Evolutionary conservation across 1,140 invertebrate species (phyloP).

Genomic region (Diuraphis noxia): DNA sequence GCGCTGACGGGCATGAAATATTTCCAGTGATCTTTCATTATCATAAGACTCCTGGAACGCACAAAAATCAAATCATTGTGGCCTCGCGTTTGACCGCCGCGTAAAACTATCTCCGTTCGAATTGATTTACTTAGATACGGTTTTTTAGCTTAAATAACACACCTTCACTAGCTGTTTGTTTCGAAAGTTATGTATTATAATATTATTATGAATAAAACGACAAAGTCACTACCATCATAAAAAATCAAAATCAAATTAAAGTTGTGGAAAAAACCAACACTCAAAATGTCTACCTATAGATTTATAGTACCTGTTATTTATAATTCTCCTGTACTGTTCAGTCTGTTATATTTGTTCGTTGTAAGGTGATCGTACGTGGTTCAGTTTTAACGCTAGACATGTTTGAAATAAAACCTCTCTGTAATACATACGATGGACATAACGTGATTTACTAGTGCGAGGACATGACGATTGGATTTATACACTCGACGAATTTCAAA

Average conservation of each 20-base stretch:
- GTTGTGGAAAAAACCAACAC: not conserved
- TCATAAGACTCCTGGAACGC: not conserved
- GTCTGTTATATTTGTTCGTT: not conserved
- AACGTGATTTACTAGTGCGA: not conserved
- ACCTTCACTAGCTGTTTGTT: not conserved
- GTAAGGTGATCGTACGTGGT: too few relatives aligned
- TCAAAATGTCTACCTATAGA: not conserved
- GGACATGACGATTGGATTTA: not conserved
- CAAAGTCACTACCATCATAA: too few relatives aligned
- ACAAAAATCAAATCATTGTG: not conserved
- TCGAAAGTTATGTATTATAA: not conserved
- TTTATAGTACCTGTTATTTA: too few relatives aligned
- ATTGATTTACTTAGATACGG: not conserved
- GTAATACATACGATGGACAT: not conserved
- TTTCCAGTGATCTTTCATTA: not conserved
- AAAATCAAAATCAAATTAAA: too few relatives aligned
- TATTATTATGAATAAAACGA: not conserved
- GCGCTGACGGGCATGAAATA: not conserved
- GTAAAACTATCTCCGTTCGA: not conserved
- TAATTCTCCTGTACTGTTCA: not conserved
- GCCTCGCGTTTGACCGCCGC: not conserved
- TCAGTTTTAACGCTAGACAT: not conserved
- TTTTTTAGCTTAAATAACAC: not conserved
- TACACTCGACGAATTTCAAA: not conserved
- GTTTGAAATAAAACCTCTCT: not conserved